A percentile compares a stretch with the other conserved stretches of the same genome.
phyloP scores from a whole-genome alignment of 2,113 vertebrate species.

The Spheniscus mendiculus region DNA sequence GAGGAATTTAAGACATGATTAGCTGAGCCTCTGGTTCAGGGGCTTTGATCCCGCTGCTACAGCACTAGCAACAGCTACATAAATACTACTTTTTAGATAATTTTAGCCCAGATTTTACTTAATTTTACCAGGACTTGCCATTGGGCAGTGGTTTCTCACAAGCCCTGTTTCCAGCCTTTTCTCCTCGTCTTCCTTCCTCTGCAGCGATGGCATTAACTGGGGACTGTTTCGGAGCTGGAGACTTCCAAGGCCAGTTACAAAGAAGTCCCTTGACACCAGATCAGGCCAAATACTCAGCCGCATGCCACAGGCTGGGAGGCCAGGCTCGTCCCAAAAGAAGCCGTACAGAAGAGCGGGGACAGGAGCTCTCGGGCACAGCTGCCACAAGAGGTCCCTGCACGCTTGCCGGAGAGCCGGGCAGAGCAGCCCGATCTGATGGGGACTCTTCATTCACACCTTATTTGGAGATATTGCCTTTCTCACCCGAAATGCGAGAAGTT shows the following conservation, averaged over 20 bases:
- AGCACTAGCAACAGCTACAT: background rate
- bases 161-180: background rate
- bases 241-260: background rate
- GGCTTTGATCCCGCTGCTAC: background rate
- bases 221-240: background rate
- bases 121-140: background rate
- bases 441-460: background rate
- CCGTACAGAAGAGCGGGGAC: background rate
- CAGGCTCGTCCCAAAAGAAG: background rate
- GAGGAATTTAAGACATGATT: constrained; percentile 2
- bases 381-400: constrained; percentile 60
- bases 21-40: background rate
- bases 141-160: background rate
- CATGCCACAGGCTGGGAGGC: background rate
- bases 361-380: background rate
- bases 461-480: constrained; percentile 14
- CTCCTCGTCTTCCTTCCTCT: background rate
- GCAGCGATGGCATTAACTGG: background rate
- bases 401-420: background rate
- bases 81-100: background rate
- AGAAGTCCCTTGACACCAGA: background rate
- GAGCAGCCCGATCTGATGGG: background rate
- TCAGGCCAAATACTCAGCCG: background rate
- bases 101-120: background rate
- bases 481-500: background rate